phyloP scores from a whole-genome alignment of 2,113 vertebrate genomes.

The Oenanthe melanoleuca region DNA sequence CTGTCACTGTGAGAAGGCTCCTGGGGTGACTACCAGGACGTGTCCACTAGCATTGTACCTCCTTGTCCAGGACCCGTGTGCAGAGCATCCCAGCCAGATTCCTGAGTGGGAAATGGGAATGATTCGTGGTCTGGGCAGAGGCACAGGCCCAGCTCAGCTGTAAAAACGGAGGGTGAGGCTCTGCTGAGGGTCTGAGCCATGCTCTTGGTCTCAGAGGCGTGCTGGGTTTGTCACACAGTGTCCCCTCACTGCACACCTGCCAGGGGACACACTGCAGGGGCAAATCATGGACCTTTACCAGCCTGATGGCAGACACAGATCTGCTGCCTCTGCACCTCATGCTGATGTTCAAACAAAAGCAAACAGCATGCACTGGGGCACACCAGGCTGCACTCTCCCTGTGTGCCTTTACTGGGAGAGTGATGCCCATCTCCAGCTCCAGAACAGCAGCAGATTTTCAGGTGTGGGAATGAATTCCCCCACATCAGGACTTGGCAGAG shows the following conservation, averaged over 20 bases:
- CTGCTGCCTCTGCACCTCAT: conserved; percentile 29
- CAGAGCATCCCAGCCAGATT: not conserved
- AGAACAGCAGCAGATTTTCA: not conserved
- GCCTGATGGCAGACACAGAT: conserved; percentile 17
- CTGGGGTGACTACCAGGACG: conserved; percentile 41
- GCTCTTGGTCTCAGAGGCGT: not conserved
- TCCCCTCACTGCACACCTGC: not conserved
- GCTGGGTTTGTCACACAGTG: not conserved
- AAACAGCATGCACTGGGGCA: not conserved
- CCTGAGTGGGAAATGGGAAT: not conserved
- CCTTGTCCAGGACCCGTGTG: not conserved
- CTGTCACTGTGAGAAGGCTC: conserved; percentile 66
- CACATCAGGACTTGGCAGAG: not conserved
- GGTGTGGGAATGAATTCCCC: not conserved
- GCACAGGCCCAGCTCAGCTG: not conserved
- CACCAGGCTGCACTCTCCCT: not conserved
- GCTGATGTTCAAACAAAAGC: conserved; percentile 27
- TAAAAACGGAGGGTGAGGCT: not conserved
- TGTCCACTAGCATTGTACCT: conserved; percentile 32
- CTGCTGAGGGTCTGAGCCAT: not conserved
- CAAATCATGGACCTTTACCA: conserved; percentile 29
- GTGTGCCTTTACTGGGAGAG: not conserved
- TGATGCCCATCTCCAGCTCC: not conserved
- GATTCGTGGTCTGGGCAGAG: not conserved
- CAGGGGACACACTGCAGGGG: not conserved